Percentiles rank a stretch among this genome's conserved stretches.
phyloP scores from a whole-genome alignment of 2,797 vertebrate species.

The Peromyscus aztecus region DNA sequence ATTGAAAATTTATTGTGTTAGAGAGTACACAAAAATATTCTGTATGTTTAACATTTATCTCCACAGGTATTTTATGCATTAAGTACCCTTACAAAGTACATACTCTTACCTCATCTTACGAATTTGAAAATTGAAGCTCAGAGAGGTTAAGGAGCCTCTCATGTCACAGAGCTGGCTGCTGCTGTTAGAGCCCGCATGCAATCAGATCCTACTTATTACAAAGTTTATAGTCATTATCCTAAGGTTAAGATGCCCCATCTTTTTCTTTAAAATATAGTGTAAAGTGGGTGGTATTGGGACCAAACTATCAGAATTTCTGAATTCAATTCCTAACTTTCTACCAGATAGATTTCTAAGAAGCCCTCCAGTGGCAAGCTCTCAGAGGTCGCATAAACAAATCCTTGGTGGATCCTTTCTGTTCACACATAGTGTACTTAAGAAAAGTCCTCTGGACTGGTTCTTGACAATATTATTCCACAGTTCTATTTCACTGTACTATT shows the following conservation, averaged over 20 bases:
- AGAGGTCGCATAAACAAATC: conserved; percentile 15
- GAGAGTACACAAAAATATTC: neutral
- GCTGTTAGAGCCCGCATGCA: neutral
- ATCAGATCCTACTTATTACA: neutral
- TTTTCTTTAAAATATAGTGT: neutral
- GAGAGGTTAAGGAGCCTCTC: neutral
- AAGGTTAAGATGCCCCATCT: neutral
- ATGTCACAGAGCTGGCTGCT: neutral
- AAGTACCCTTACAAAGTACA: neutral
- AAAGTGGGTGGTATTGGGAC: neutral
- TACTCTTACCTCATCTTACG: neutral
- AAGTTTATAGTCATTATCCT: neutral
- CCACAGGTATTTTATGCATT: conserved; percentile 16
- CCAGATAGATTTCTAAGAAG: neutral
- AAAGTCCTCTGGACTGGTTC: neutral
- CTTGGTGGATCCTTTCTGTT: conserved; percentile 6
- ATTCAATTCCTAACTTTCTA: neutral
- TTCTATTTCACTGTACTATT: neutral
- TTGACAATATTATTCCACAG: neutral
- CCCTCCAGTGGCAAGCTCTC: neutral
- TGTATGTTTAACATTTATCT: neutral
- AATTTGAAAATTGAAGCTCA: neutral
- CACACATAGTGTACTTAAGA: neutral
- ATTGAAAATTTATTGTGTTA: conserved; percentile 19
- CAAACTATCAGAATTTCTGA: neutral